Evolutionary conservation across 1,140 invertebrate genomes (phyloP), one percentile per base, ranked within the genome.

Genomic region (Euglossa dilemma): DNA sequence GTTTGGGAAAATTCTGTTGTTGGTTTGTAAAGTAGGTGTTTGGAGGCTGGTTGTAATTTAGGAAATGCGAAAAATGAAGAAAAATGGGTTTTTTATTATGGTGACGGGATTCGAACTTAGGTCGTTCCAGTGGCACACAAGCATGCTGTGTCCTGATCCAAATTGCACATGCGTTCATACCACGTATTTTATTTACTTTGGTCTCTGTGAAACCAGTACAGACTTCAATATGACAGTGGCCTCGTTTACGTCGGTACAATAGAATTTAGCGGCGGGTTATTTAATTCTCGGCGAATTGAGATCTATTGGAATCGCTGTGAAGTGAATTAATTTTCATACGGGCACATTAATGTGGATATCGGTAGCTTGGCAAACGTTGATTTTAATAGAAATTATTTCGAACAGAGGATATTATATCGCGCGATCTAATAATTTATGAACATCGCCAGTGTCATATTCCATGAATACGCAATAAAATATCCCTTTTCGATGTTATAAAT

Each of bases 231-330:
- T 25, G 47, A 9, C 52, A 70, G 52, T 14, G n/a, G 67, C 23
- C 12, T 70, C 67, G 67, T 69, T 69, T 69, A 69, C 12, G 45
- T 47, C 18, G 14, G 23, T 52, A n/a, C 52, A 70, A 70, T 70
- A 47, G 12, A 70, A 70, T 70, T 70, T 70, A 25, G 12, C 25
- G 47, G 20, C 47, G 4, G 28, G 28, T 70, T 70, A 52, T 70
- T 70, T 52, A 70, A 52, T 70, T 28, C 25, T 23, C 23, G 11
- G 12, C n/a, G 20, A 52, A 70, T 28, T 9, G 47, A 64, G 61
- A 28, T 11, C 50, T 70, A 50, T 14, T 9, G n/a, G 25, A 70
- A 70, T 50, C 47, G 11, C 3, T n/a, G 47, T 5, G 12, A 12
- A 25, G 12, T 70, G 25, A 70, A 70, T 70, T 70, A 28, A 64